Base-by-base conservation (phyloP, 2,113 vertebrate genomes). In the Lucifuga dentata region DNA sequence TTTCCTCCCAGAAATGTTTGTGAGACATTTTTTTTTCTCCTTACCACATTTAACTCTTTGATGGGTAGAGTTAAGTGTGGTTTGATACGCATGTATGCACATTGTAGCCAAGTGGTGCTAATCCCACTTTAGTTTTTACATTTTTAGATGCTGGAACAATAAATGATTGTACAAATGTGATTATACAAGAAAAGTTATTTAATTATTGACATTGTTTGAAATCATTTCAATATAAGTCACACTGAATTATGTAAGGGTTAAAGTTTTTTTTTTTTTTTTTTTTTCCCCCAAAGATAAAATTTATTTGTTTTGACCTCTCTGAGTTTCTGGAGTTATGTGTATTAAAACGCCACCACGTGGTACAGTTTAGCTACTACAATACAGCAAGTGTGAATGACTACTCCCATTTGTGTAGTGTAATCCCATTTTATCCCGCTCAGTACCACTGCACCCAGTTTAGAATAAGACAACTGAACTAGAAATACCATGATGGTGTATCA, bases 11-110 rank as follows among this genome's bases (percentile, higher is more conserved):
- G 5, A 77, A 23, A 67, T 46, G 32, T 39, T 44, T 16, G 26
- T 64, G 17, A 51, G 6, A 39, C 23, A 46, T 55, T 58, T 53
- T 67, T 59, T 44, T n/a, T n/a, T 32, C 9, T n/a, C n/a, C n/a
- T n/a, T 60, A 48, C 43, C 52, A 44, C 48, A 8, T 40, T 61
- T 33, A 49, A 55, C 6, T 43, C 26, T 56, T 68, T 64, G 16
- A 61, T 72, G 58, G 35, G 41, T 56, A 20, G 5, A 46, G 23
- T 46, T 73, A 77, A 45, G 48, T 82, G 66, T 84, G 8, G 29
- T 15, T 26, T 76, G 17, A 61, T 33, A 17, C 33, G 41, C 13
- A 33, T n/a, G 0, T 72, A 56, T 35, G 57, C 16, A 26, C 29
- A 16, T n/a, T 24, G 20, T 29, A 60, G 51, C 32, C 61, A 73